phyloP scores from a whole-genome alignment of 1,140 invertebrate species.

The Cyclina sinensis region DNA sequence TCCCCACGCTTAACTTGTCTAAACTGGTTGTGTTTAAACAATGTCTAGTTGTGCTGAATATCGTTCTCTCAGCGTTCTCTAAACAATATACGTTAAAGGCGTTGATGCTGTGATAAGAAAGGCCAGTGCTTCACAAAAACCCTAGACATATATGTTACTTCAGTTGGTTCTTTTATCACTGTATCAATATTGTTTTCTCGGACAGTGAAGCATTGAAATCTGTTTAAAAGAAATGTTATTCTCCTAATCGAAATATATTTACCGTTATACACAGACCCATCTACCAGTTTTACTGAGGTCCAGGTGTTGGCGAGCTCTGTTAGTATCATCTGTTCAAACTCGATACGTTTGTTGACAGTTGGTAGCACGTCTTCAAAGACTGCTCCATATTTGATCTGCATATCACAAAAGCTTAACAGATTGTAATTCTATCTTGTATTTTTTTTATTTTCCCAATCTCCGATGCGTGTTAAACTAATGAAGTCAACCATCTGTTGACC shows the following conservation, averaged over 20 bases:
- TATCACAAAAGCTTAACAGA: background rate
- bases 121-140: no score
- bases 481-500: background rate
- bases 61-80: no score
- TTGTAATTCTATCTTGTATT: background rate
- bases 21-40: no score
- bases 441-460: background rate
- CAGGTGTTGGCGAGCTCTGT: constrained; percentile 8
- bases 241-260: background rate
- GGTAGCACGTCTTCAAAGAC: background rate
- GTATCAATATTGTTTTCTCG: constrained; percentile 3
- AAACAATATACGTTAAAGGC: no score
- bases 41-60: no score
- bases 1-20: no score
- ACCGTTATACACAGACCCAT: background rate
- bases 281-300: background rate
- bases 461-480: background rate
- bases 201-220: background rate
- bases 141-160: background rate
- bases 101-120: no score
- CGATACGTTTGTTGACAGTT: background rate
- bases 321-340: constrained; percentile 24
- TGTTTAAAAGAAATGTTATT: background rate
- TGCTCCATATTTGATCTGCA: background rate
- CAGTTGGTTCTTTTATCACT: background rate